Percentiles rank a stretch among this genome's conserved stretches.
Evolutionary conservation across 1,140 invertebrate species (phyloP).

Genomic region (Drosophila gunungcola): DNA sequence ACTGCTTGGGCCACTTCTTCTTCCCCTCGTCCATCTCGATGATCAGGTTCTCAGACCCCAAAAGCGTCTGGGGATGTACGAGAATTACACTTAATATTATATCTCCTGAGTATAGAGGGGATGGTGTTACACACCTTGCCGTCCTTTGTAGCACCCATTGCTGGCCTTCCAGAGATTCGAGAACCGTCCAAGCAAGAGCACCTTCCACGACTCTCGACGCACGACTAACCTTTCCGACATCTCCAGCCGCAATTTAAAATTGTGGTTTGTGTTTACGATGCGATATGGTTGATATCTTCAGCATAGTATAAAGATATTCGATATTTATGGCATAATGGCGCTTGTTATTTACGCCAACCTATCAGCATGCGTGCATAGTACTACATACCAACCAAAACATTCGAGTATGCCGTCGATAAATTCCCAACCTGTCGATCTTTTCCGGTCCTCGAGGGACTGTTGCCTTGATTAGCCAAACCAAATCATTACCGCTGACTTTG

Average conservation of each 20-base stretch:
- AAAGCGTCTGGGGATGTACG: background rate
- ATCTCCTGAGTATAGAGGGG: no score
- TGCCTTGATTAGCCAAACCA: conserved; percentile 18
- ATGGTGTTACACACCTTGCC: background rate
- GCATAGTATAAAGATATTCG: conserved; percentile 57
- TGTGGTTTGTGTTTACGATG: conserved; percentile 18
- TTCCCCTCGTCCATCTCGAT: conserved; percentile 25
- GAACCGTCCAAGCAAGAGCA: conserved; percentile 24
- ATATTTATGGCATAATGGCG: conserved; percentile 39
- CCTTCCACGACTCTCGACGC: conserved; percentile 23
- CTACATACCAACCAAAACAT: conserved; percentile 2
- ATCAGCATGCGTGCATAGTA: conserved; percentile 19
- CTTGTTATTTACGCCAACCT: conserved; percentile 22
- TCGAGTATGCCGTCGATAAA: conserved; percentile 25
- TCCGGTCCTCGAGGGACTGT: conserved; percentile 12
- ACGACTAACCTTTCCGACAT: conserved; percentile 19
- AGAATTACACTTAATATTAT: background rate
- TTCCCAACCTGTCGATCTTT: conserved; percentile 4
- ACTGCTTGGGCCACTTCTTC: conserved; percentile 14
- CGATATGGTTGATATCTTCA: conserved; percentile 44
- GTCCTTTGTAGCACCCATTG: conserved; percentile 19
- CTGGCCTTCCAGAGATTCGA: conserved; percentile 14
- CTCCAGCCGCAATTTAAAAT: conserved; percentile 21
- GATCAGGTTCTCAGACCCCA: conserved; percentile 9
- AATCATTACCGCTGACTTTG: conserved; percentile 41